phyloP scores from a whole-genome alignment of 2,113 vertebrate genomes.

The Alouatta palliata region DNA sequence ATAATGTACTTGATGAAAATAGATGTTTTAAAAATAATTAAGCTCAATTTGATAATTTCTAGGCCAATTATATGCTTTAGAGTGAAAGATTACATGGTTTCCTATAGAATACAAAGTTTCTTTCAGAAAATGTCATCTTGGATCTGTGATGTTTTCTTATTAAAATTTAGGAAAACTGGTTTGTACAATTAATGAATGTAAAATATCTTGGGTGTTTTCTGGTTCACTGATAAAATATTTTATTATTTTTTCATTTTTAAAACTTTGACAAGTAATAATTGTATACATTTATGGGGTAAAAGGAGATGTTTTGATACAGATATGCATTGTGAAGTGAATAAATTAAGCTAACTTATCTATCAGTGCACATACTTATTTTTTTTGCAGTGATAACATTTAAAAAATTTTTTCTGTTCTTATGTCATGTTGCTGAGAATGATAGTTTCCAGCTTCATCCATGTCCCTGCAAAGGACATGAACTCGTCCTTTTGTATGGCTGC shows the following conservation, averaged over 20 bases:
- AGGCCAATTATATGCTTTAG: neutral
- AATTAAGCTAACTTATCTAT: neutral
- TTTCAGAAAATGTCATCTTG: neutral
- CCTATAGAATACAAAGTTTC: neutral
- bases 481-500: too few relatives aligned
- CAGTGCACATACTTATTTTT: neutral
- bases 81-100: neutral
- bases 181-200: neutral
- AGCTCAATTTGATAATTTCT: neutral
- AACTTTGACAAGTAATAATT: neutral
- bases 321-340: neutral
- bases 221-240: neutral
- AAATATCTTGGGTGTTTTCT: neutral
- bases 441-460: too few relatives aligned
- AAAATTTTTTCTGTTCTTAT: too few relatives aligned
- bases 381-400: neutral
- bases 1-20: neutral
- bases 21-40: neutral
- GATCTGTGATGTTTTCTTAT: neutral
- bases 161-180: neutral
- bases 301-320: neutral
- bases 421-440: too few relatives aligned
- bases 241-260: neutral
- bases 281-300: neutral
- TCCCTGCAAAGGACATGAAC: too few relatives aligned